These are phyloP conservation scores for Armadillidium nasatum DNA, from an alignment of 1,140 invertebrate species.

Conservation along the genomic window DNA sequence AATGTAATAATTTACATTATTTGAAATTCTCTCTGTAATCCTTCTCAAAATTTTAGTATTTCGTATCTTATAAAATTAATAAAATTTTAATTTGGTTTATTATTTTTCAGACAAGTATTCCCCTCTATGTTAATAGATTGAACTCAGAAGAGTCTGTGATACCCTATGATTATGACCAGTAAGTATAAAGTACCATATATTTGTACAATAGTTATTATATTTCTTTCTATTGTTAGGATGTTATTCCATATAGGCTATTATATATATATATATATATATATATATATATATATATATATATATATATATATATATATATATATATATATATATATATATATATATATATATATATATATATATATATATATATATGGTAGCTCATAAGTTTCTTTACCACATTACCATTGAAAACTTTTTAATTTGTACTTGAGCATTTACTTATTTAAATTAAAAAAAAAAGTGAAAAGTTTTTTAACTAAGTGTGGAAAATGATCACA, in stretches of 20 bases:
- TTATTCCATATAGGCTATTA: background rate
- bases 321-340: too few relatives aligned
- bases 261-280: background rate
- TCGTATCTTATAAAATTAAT: background rate
- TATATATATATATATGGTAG: too few relatives aligned
- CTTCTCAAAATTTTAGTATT: background rate
- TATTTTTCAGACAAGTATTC: constrained; percentile 70
- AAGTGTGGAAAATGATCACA: background rate
- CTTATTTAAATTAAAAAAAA: background rate
- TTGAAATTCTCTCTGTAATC: constrained; percentile 13
- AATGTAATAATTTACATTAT: background rate
- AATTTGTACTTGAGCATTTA: background rate
- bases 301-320: background rate
- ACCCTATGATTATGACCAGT: constrained; percentile 95
- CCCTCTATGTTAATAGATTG: constrained; percentile 87
- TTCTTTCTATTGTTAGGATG: background rate
- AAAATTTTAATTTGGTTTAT: constrained; percentile 41
- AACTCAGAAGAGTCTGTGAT: constrained; percentile 95
- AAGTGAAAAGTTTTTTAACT: background rate
- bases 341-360: too few relatives aligned
- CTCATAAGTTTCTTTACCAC: background rate
- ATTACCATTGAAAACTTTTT: background rate
- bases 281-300: background rate
- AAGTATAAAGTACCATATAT: constrained; percentile 48
- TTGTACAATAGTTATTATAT: background rate